Conservation (phyloP, 2,113 vertebrate genomes). For the Aldabrachelys gigantea region DNA sequence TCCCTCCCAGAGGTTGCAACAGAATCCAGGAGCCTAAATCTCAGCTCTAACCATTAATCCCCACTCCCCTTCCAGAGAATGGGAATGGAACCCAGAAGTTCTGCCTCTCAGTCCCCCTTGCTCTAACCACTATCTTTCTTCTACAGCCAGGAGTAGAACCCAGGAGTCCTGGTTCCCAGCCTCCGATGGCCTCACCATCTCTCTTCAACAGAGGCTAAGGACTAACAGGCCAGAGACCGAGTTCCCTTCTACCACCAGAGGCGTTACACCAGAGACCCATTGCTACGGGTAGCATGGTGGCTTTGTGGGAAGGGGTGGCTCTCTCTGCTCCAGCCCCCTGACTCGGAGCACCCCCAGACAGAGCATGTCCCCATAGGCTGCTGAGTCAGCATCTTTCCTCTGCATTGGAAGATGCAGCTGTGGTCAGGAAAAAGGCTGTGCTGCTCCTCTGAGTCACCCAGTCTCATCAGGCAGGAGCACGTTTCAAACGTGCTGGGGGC, state of each 20-base stretch:
- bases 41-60: not conserved
- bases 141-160: not conserved
- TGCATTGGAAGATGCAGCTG: not conserved
- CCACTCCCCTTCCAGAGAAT: not conserved
- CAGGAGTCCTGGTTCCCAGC: not conserved
- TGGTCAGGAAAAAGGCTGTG: not conserved
- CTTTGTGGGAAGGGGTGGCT: not conserved
- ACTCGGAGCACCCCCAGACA: not conserved
- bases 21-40: not conserved
- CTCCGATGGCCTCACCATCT: not conserved
- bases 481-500: not conserved
- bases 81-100: not conserved
- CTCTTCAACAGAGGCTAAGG: not conserved
- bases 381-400: not conserved
- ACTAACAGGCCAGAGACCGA: not conserved
- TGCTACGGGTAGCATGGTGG: not conserved
- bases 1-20: too few relatives aligned
- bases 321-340: not conserved
- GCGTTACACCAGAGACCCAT: too few relatives aligned
- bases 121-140: too few relatives aligned
- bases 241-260: too few relatives aligned
- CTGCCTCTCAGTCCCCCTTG: too few relatives aligned
- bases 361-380: not conserved
- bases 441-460: not conserved
- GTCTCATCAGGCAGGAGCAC: not conserved